Evolutionary conservation across 2,888 invertebrate species (phyloP), one percentile per base, ranked within the genome.

Genomic region (Tolmerus cingulatus): DNA sequence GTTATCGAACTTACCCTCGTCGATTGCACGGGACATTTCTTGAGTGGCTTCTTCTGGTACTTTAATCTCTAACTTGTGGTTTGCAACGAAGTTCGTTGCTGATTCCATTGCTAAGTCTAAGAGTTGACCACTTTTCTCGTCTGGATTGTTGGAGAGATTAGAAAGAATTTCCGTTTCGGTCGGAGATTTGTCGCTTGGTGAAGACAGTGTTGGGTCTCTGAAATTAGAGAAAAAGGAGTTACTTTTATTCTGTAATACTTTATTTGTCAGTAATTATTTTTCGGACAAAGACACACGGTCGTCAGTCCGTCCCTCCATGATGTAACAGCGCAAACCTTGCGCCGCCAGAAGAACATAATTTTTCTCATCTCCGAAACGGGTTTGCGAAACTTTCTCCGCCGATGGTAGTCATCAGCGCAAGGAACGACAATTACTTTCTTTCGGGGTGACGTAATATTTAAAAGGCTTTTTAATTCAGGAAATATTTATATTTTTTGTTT

Each of bases 1-100:
- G 57, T 37, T 89, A 27, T 30, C 51, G 51, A 16, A 86, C 55
- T 16, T 92, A 96, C 96, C 96, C 95, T 97, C 97, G 93, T 95
- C 95, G 89, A 97, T 94, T 51, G 96, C 95, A 88, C 96, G 94
- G 0, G 96, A 95, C 30, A 96, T 93, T 89, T 94, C 94, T 88
- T 93, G 94, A 2, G 95, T 92, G 86, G 95, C 94, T 87, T 95
- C 95, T 37, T 95, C 94, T 76, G 96, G 95, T 87, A 96, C 93
- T 91, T 95, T 95, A 40, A 97, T 93, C 90, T 96, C 95, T 84
- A 97, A 88, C 89, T 94, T 94, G 91, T 95, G 95, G 34, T 94
- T 94, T 89, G 93, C 93, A 88, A 95, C 91, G 91, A 96, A 94
- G 37, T 94, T 93, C 78, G 93, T 90, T 34, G 93, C 93, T 12